Conservation (phyloP, 1,140 invertebrate species). For the Popillia japonica region DNA sequence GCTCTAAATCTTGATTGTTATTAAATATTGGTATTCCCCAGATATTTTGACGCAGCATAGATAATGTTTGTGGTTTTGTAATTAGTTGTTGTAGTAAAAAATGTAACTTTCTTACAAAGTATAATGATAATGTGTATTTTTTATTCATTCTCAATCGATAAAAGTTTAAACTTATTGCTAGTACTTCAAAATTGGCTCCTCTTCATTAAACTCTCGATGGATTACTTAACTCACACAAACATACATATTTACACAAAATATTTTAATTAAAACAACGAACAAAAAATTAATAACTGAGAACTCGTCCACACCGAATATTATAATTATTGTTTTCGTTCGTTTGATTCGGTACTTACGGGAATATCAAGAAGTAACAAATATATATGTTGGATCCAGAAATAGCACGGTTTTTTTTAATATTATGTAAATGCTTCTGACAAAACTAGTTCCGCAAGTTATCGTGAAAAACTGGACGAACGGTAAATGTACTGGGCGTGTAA, state of each 20-base stretch:
- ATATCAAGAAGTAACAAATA: background rate
- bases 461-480: background rate
- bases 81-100: too few species aligned
- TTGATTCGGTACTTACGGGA: background rate
- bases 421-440: background rate
- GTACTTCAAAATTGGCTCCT: too few species aligned
- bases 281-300: background rate
- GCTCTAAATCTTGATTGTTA: too few species aligned
- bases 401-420: background rate
- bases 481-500: background rate
- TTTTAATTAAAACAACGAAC: background rate
- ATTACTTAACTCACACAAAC: too few species aligned
- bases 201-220: too few species aligned
- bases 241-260: background rate
- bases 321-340: background rate
- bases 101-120: too few species aligned
- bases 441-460: slow-evolving; percentile 30
- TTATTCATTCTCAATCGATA: too few species aligned
- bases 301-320: background rate
- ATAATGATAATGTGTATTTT: too few species aligned
- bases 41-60: too few species aligned
- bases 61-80: too few species aligned
- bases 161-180: too few species aligned
- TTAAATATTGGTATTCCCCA: too few species aligned
- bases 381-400: background rate